phyloP scores from a whole-genome alignment of 1,140 invertebrate genomes.

The Scylla paramamosain region DNA sequence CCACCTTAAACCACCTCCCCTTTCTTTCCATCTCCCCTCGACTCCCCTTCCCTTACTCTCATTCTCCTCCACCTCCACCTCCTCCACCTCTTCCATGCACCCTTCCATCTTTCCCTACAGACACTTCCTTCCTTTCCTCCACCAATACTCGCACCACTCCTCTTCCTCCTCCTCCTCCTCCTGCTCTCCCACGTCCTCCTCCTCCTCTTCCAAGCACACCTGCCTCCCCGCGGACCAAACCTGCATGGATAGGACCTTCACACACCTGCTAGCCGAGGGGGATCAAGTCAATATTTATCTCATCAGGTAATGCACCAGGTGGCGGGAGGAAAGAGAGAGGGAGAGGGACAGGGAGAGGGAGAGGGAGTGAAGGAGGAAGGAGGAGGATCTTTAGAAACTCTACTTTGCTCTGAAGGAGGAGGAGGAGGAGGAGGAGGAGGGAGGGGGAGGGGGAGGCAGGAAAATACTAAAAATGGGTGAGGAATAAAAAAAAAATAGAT shows the following conservation, averaged over 20 bases:
- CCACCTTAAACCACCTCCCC: background rate
- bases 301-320: background rate
- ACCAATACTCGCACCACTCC: background rate
- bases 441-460: background rate
- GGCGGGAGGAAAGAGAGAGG: slow-evolving; percentile 14
- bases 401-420: slow-evolving; percentile 5
- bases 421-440: background rate
- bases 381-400: background rate
- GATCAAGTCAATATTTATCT: slow-evolving; percentile 24
- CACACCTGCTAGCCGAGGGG: background rate
- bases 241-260: background rate
- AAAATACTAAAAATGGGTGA: background rate
- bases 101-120: background rate
- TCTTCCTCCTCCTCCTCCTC: background rate
- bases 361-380: background rate
- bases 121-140: background rate
- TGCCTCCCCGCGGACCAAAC: background rate
- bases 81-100: background rate
- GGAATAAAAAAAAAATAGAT: background rate
- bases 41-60: background rate
- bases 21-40: background rate
- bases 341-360: background rate
- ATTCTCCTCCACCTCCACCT: background rate
- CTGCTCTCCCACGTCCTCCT: background rate
- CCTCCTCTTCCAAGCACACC: background rate